These are phyloP conservation scores for Onychomys leucogaster DNA, from an alignment of 2,797 vertebrate genomes.

Conservation along the genomic window DNA sequence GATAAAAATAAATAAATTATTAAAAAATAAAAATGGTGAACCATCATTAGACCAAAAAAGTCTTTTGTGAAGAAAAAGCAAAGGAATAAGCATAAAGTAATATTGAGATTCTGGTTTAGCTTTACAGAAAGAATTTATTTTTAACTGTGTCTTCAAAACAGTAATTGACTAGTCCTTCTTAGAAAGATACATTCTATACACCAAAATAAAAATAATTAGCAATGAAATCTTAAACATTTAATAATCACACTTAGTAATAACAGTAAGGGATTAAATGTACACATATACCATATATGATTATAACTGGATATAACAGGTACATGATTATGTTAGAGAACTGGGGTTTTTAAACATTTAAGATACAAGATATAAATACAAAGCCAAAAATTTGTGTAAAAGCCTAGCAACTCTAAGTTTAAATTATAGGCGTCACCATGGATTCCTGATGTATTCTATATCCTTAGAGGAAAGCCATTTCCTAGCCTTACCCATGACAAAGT, in stretches of 20 bases:
- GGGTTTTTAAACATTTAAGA: background rate
- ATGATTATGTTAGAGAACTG: background rate
- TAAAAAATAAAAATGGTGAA: background rate
- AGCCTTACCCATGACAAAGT: background rate
- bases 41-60: background rate
- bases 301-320: background rate
- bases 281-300: background rate
- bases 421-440: background rate
- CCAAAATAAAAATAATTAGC: background rate
- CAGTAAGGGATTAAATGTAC: background rate
- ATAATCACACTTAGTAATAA: background rate
- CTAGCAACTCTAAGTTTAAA: background rate
- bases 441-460: background rate
- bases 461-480: background rate
- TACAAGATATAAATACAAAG: background rate
- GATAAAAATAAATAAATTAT: too few species aligned
- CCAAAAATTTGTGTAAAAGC: background rate
- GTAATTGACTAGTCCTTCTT: background rate
- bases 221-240: slow-evolving; percentile 16
- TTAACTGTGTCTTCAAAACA: slow-evolving; percentile 9
- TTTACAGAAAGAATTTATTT: background rate
- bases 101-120: background rate
- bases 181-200: background rate
- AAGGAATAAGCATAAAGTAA: background rate
- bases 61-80: background rate